Conservation (phyloP, 2,113 vertebrate species). For the Pyxicephalus adspersus region DNA sequence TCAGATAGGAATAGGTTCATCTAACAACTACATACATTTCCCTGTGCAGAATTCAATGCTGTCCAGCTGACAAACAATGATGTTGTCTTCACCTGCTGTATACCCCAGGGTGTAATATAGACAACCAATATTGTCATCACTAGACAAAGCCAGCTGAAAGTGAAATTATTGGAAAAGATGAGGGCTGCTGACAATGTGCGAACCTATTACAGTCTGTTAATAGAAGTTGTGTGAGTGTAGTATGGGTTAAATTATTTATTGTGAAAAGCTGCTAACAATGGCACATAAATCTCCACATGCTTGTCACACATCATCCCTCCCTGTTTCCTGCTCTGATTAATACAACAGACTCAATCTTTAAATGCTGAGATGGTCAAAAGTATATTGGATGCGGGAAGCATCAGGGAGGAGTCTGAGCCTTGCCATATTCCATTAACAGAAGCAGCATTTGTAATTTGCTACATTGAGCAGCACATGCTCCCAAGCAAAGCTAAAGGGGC, state of each 20-base stretch:
- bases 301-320: not conserved
- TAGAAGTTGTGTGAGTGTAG: constrained; percentile 1
- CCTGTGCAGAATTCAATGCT: too few species aligned
- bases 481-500: constrained; percentile 10
- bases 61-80: too few species aligned
- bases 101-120: not conserved
- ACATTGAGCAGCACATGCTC: constrained; percentile 37
- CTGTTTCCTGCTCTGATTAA: constrained; percentile 34
- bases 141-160: not conserved
- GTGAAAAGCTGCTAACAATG: constrained; percentile 12
- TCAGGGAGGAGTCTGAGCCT: constrained; percentile 38
- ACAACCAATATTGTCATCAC: constrained; percentile 3
- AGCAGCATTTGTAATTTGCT: constrained; percentile 28
- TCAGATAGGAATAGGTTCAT: too few species aligned
- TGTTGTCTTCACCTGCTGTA: not conserved
- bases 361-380: constrained; percentile 49
- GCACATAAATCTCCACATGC: constrained; percentile 2
- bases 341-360: constrained; percentile 15
- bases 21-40: too few species aligned
- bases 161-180: not conserved
- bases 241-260: constrained; percentile 17
- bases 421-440: constrained; percentile 44
- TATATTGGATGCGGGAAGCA: constrained; percentile 49
- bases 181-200: not conserved
- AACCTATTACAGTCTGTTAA: not conserved